Conservation (phyloP, 2,888 invertebrate genomes). For the Drosophila differens region DNA sequence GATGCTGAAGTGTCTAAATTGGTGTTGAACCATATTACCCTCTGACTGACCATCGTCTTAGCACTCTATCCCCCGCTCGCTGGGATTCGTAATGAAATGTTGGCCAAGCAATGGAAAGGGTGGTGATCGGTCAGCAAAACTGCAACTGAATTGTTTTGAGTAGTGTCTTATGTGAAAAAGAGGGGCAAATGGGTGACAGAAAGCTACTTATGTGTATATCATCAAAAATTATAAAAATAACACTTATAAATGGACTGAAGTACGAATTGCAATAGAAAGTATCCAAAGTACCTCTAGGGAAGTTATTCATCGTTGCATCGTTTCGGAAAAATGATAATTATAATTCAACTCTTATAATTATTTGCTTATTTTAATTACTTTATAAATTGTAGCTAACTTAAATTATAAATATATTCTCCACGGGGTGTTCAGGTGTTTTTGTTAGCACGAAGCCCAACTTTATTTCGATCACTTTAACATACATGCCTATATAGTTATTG, state of each 20-base stretch:
- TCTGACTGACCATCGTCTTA: slow-evolving; percentile 48
- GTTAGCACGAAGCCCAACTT: background rate
- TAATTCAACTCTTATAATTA: background rate
- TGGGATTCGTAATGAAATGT: slow-evolving; percentile 19
- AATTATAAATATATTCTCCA: background rate
- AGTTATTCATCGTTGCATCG: background rate
- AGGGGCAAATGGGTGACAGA: background rate
- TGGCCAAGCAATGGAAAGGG: background rate
- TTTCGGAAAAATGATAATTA: background rate
- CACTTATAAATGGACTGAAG: background rate
- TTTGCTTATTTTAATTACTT: background rate
- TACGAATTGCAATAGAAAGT: background rate
- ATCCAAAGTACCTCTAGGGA: too few relatives aligned
- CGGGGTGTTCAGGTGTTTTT: fast-evolving
- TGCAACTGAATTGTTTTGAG: background rate
- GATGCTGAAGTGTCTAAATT: slow-evolving; percentile 85
- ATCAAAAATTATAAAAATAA: background rate
- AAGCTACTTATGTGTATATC: background rate
- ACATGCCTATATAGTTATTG: background rate
- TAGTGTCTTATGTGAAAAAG: background rate
- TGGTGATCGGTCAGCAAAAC: background rate
- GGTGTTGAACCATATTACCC: slow-evolving; percentile 84
- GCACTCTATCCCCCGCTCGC: background rate
- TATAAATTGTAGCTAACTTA: background rate
- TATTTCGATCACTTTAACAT: background rate